Base-by-base conservation (phyloP, 2,888 invertebrate species). In the Gastracanthus pulcherrimus region DNA sequence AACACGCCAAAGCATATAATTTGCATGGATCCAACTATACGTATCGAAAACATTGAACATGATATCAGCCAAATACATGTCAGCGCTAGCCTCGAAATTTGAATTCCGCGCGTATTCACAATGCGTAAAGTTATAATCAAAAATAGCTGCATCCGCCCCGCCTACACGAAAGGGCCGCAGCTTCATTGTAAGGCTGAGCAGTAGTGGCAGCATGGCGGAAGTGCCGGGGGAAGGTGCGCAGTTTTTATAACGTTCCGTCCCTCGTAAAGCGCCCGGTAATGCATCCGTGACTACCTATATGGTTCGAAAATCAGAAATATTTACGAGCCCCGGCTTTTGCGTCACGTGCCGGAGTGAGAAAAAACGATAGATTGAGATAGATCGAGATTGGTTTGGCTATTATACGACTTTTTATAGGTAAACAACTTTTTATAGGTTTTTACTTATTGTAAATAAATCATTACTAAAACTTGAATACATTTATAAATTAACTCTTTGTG, bases 191-290 rank as follows among this genome's bases (percentile, higher is more conserved):
- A 51, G 51, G 51, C 23, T 51, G 51, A 23, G 51, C 19, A 23
- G n/a, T 9, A 9, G 51, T 19, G 19, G 45, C n/a, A 51, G 23
- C 19, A 51, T 23, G 7, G 51, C 19, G 51, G 51, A 51, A 19
- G 19, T 51, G 23, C 51, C 51, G n/a, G 23, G 0, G 26, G 29
- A 58, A 58, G 16, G 3, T 2, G 26, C 41, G 38, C 26, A 23
- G 38, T 64, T 60, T 72, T 60, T 74, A 48, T 31, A 66, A 23
- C 60, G 62, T 34, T 23, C 62, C 34, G 45, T n/a, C 34, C 64
- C 69, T 69, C 69, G 74, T 74, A 74, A 74, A 74, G 41, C 41
- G 60, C 34, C n/a, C 6, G 62, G 62, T 62, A 74, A 74, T 74
- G 64, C 74, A 64, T 74, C 64, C 48, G 45, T 7, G 23, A n/a